Base-by-base conservation (phyloP, 1,140 invertebrate genomes). In the Tigriopus japonicus region DNA sequence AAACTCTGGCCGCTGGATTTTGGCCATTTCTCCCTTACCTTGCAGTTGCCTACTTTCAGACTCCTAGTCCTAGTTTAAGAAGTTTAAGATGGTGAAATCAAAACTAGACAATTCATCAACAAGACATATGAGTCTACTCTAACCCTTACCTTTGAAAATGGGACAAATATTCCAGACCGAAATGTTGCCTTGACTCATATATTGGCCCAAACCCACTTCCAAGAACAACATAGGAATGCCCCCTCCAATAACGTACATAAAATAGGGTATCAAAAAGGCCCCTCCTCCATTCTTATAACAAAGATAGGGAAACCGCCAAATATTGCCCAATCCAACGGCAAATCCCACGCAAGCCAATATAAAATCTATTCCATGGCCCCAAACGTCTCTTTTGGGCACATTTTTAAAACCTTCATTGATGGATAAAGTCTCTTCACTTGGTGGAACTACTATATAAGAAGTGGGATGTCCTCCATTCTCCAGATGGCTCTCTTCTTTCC, bases 261-360 rank as follows among this genome's bases (percentile, higher is more conserved):
- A 70, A 66, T 84, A 81, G 0, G 80, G 77, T 7, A 84, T 73
- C 13, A 82, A 81, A 79, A 74, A 90, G 74, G 69, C 86, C 76
- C 82, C 78, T 72, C 68, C 53, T n/a, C 68, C 68, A 65, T 49
- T 68, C 60, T 66, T 74, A 64, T 75, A 76, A 64, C 71, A 74
- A 6, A 77, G 66, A 63, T 73, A 71, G 0, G 76, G 76, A 63
- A 76, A 76, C 42, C 76, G 63, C 89, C 89, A 94, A 59, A 94
- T 82, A 68, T 92, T 92, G 45, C 87, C 87, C 21, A 93, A 77
- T 6, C 89, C 89, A 41, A 94, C 87, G n/a, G 86, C 88, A 70
- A 90, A 92, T 12, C 88, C 86, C 41, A 94, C 82, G 69, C 86
- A 90, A 17, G 87, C 85, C 62, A 92, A 74, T 15, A 91, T 82